A percentile compares a stretch with the other conserved stretches of the same genome.
These are phyloP conservation scores for Osmerus mordax DNA, from an alignment of 2,113 vertebrate genomes.

Conservation along the genomic window DNA sequence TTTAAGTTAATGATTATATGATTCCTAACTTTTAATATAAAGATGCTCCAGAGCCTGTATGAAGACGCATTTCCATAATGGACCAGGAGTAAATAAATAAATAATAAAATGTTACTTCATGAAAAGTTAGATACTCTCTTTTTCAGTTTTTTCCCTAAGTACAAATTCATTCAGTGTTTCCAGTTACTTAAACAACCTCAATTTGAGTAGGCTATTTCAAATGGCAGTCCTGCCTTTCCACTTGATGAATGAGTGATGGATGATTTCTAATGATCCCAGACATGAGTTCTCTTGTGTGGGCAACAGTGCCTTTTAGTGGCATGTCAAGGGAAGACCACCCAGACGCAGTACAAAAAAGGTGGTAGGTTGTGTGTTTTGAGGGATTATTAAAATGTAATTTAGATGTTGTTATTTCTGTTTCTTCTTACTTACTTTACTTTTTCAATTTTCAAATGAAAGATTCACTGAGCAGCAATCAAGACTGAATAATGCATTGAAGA, in stretches of 20 bases:
- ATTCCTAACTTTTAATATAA: too few species aligned
- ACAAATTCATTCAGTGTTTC: too few species aligned
- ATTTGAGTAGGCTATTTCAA: neutral
- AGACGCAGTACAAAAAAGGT: neutral
- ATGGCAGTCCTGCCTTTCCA: neutral
- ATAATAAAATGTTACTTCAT: too few species aligned
- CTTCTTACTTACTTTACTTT: neutral
- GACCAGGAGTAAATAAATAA: too few species aligned
- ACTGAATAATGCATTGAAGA: conserved; percentile 1
- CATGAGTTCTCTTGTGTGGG: conserved; percentile 33
- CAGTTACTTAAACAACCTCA: too few species aligned
- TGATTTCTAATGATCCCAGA: neutral
- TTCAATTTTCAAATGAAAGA: neutral
- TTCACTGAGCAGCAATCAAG: neutral
- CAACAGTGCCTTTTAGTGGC: conserved; percentile 67
- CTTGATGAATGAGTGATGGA: conserved; percentile 3
- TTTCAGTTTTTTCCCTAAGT: too few species aligned
- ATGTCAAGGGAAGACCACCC: conserved; percentile 12
- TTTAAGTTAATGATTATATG: too few species aligned
- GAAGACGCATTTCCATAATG: too few species aligned
- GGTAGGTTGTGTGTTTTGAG: neutral
- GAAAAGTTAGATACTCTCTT: too few species aligned
- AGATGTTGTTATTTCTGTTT: neutral
- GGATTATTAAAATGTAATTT: neutral
- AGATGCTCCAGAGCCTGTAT: too few species aligned